A percentile compares a stretch with the other conserved stretches of the same genome.
phyloP scores from a whole-genome alignment of 2,797 vertebrate genomes.

The Phoebastria nigripes region DNA sequence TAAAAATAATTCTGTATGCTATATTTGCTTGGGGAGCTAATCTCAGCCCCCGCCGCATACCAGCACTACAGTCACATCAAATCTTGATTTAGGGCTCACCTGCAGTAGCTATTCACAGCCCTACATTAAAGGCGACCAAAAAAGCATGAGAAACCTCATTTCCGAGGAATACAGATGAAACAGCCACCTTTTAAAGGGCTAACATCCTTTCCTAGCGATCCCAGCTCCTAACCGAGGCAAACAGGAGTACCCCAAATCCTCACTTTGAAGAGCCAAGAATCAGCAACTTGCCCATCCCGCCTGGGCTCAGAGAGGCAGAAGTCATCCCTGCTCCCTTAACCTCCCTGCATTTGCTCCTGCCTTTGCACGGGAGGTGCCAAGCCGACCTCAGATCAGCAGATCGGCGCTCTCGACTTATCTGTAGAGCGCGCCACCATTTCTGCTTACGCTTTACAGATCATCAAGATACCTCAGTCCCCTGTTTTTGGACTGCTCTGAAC shows the following conservation, averaged over 20 bases:
- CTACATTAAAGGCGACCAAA: neutral
- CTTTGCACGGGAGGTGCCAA: neutral
- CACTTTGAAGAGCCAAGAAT: neutral
- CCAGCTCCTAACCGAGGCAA: neutral
- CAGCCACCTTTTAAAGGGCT: neutral
- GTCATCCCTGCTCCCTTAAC: neutral
- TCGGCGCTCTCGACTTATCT: neutral
- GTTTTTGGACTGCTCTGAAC: neutral
- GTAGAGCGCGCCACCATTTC: rapidly evolving
- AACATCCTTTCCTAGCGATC: neutral
- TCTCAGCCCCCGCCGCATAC: neutral
- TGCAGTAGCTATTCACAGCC: neutral
- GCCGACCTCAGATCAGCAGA: neutral
- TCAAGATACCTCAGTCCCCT: neutral
- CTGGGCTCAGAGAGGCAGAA: neutral
- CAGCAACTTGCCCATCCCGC: neutral
- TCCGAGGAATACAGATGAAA: neutral
- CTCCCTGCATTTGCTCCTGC: neutral
- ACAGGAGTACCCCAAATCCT: neutral
- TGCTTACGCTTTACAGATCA: neutral
- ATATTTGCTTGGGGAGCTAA: neutral
- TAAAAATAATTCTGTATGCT: neutral
- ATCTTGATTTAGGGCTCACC: neutral
- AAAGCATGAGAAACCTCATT: neutral
- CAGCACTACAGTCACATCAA: neutral